Evolutionary conservation across 2,797 vertebrate genomes (phyloP).

Genomic region (Glossophaga mutica): DNA sequence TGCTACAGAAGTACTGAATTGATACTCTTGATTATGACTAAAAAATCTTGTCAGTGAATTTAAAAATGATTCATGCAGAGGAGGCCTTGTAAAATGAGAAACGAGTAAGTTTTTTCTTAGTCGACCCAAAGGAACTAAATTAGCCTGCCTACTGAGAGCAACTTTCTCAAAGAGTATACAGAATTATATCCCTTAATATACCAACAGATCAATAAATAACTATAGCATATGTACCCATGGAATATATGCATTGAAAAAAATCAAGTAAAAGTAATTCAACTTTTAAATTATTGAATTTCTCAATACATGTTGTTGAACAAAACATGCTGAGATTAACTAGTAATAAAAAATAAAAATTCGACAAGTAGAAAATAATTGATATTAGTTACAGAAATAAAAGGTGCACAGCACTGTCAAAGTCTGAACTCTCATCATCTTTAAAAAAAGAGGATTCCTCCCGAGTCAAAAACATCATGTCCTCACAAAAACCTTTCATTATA

Average conservation of each 20-base stretch:
- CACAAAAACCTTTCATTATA: neutral
- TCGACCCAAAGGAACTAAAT: neutral
- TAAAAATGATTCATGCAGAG: neutral
- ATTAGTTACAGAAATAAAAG: neutral
- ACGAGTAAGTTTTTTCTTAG: neutral
- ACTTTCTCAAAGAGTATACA: neutral
- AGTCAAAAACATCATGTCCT: neutral
- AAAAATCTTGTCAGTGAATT: neutral
- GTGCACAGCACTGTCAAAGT: neutral
- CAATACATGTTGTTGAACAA: neutral
- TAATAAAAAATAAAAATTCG: neutral
- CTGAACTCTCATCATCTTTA: neutral
- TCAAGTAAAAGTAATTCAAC: neutral
- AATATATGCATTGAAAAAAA: neutral
- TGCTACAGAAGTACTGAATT: slow-evolving; percentile 8
- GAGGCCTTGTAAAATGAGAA: neutral
- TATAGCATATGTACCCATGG: neutral
- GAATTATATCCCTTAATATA: neutral
- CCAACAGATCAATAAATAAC: neutral
- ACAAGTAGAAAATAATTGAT: neutral
- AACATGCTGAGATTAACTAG: neutral
- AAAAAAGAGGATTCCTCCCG: neutral
- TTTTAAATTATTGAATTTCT: neutral
- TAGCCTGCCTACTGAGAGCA: neutral
- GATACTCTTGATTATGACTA: neutral